These are phyloP conservation scores for Zaprionus ornatus DNA, from an alignment of 1,140 invertebrate species.

Conservation along the genomic window DNA sequence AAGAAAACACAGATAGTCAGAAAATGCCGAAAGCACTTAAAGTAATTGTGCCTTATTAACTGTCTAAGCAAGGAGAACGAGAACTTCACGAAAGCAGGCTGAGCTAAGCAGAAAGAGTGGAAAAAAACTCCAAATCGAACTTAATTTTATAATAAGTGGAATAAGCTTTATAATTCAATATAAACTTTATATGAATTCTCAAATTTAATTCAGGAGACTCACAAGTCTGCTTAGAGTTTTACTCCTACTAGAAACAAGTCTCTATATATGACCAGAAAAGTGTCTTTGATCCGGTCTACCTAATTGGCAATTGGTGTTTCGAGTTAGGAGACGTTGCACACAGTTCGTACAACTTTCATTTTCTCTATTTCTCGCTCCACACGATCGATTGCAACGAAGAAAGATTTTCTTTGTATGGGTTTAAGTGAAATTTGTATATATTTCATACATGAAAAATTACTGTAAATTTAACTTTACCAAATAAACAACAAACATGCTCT, in stretches of 20 bases:
- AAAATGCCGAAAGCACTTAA: constrained; percentile 46
- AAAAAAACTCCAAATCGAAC: too few relatives aligned
- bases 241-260: not conserved
- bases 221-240: not conserved
- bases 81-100: too few relatives aligned
- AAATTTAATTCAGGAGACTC: too few relatives aligned
- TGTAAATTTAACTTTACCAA: constrained; percentile 21
- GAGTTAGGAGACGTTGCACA: constrained; percentile 17
- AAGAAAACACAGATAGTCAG: constrained; percentile 4
- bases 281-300: constrained; percentile 49
- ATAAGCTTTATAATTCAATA: too few relatives aligned
- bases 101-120: too few relatives aligned
- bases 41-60: constrained; percentile 71
- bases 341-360: constrained; percentile 68
- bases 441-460: constrained; percentile 32
- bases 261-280: constrained; percentile 57
- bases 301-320: constrained; percentile 64
- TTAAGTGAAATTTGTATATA: constrained; percentile 36
- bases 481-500: not conserved
- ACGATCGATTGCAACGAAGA: constrained; percentile 4
- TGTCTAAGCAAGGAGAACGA: not conserved
- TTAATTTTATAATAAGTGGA: too few relatives aligned
- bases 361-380: constrained; percentile 44
- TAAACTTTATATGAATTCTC: not conserved
- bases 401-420: constrained; percentile 9